Evolutionary conservation across 2,888 invertebrate species (phyloP).

Genomic region (Cephus rjabovi): DNA sequence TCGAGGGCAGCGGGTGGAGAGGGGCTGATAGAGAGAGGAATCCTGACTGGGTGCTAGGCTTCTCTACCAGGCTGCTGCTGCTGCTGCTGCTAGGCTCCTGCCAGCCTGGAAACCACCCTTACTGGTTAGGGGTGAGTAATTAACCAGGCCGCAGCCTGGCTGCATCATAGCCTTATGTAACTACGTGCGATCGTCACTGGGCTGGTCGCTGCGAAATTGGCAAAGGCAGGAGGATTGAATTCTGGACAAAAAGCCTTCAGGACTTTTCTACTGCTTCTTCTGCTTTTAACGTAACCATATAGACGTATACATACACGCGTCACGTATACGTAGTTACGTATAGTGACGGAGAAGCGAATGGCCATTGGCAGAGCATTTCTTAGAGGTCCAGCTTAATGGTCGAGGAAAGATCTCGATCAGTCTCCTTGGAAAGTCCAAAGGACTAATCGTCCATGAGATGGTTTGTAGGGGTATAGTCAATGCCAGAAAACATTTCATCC

Average conservation of each 20-base stretch:
- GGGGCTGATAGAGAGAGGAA: constrained; percentile 38
- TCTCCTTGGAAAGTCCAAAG: neutral
- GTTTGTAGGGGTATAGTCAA: neutral
- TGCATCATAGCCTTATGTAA: constrained; percentile 57
- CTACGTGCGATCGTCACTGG: constrained; percentile 46
- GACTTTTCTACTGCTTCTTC: neutral
- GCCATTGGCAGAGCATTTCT: neutral
- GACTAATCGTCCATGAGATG: neutral
- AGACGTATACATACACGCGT: neutral
- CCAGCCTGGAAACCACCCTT: constrained; percentile 5
- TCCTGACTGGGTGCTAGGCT: constrained; percentile 34
- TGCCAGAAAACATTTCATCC: neutral
- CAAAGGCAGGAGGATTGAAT: neutral
- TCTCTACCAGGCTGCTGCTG: too few species aligned
- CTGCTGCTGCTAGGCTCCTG: constrained; percentile 20
- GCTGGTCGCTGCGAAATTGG: constrained; percentile 24
- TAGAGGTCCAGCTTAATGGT: neutral
- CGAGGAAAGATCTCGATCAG: neutral
- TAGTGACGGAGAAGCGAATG: neutral
- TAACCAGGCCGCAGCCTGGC: constrained; percentile 60
- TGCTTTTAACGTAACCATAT: neutral
- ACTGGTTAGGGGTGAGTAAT: constrained; percentile 62
- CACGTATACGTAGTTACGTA: neutral
- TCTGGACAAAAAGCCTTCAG: neutral
- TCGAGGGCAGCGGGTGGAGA: constrained; percentile 48